Evolutionary conservation across 1,140 invertebrate species (phyloP).

Genomic region (Orchestia grillus): DNA sequence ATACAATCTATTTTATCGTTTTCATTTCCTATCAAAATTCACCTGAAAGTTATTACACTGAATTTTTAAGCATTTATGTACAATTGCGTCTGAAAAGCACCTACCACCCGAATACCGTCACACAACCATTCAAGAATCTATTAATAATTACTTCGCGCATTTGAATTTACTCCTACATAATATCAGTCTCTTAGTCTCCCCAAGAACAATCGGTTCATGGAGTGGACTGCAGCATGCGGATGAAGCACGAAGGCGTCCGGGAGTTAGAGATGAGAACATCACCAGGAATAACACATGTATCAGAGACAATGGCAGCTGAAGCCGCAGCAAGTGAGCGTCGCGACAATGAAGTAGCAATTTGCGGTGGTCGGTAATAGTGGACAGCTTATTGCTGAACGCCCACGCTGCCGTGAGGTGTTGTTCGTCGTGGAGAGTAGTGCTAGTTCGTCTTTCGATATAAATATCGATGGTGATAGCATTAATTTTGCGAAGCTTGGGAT

Average conservation of each 20-base stretch:
- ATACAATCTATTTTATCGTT: too few relatives aligned
- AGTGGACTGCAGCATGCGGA: not conserved
- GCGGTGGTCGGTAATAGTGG: not conserved
- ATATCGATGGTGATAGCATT: not conserved
- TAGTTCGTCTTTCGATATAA: not conserved
- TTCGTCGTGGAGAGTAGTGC: too few relatives aligned
- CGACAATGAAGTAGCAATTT: not conserved
- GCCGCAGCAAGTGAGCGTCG: not conserved
- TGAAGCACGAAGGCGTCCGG: not conserved
- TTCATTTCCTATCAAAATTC: too few relatives aligned
- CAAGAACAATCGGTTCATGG: too few relatives aligned
- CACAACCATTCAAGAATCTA: too few relatives aligned
- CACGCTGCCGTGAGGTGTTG: not conserved
- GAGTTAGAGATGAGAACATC: not conserved
- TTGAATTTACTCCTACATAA: too few relatives aligned
- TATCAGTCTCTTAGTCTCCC: too few relatives aligned
- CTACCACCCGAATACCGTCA: too few relatives aligned
- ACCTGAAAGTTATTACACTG: too few relatives aligned
- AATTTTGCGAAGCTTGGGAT: not conserved
- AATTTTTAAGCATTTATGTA: too few relatives aligned
- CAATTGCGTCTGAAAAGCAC: too few relatives aligned
- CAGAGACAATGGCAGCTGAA: not conserved
- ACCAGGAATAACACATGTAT: not conserved
- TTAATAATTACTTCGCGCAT: too few relatives aligned
- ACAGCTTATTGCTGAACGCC: not conserved